These are phyloP conservation scores for Athalia circularis DNA, from an alignment of 2,888 invertebrate genomes.

Conservation along the genomic window DNA sequence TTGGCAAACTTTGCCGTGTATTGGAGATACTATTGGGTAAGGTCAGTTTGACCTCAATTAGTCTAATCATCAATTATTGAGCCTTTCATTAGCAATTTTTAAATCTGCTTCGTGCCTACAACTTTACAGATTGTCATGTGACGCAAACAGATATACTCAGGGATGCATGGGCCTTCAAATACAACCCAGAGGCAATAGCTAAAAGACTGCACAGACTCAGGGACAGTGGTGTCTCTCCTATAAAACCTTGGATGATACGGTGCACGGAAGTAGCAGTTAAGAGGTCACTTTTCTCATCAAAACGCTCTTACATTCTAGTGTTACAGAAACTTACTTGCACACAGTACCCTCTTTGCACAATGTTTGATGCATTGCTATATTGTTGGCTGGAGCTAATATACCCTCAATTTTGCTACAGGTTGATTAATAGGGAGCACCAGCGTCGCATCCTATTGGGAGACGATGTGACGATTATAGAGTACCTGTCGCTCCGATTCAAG, in stretches of 20 bases:
- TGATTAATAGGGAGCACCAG: conserved; percentile 68
- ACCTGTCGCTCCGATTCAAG: conserved; percentile 70
- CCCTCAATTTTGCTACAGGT: conserved; percentile 60
- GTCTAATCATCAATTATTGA: background rate
- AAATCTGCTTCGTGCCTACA: conserved; percentile 1
- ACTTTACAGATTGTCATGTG: conserved; percentile 75
- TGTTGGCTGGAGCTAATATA: background rate
- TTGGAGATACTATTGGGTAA: conserved; percentile 28
- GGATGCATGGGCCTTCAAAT: conserved; percentile 81
- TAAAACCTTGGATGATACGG: conserved; percentile 82
- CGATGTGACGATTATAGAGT: conserved; percentile 68
- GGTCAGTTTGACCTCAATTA: background rate
- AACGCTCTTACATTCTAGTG: conserved; percentile 3
- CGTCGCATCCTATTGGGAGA: conserved; percentile 71
- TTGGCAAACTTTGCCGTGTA: background rate
- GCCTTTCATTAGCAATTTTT: too few relatives aligned
- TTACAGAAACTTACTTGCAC: conserved; percentile 43
- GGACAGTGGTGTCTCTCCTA: conserved; percentile 74
- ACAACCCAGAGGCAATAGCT: conserved; percentile 76
- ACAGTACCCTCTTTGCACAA: background rate
- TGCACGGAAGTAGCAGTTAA: conserved; percentile 77
- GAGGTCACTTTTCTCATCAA: conserved; percentile 72
- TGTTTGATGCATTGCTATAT: background rate
- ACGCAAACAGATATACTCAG: conserved; percentile 76
- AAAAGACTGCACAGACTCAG: conserved; percentile 76